Conservation (phyloP, 2,888 invertebrate genomes). For the Hypolimnas misippus region DNA sequence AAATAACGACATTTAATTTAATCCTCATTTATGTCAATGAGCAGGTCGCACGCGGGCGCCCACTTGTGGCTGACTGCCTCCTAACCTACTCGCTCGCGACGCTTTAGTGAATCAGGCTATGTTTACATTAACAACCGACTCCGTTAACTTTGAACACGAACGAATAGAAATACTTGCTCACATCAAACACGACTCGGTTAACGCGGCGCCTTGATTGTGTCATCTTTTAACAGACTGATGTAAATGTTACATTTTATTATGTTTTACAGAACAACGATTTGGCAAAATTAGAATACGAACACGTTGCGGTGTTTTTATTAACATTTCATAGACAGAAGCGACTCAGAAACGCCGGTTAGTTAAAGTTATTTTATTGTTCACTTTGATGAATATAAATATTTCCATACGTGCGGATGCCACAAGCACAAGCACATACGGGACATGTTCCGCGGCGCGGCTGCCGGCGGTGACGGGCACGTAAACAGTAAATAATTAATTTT, state of each 20-base stretch:
- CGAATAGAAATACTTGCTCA: not conserved
- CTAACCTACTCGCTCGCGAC: not conserved
- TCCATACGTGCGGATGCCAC: too few species aligned
- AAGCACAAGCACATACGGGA: too few species aligned
- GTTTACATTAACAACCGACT: constrained; percentile 3
- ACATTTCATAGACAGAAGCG: too few species aligned
- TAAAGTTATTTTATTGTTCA: too few species aligned
- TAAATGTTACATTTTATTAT: not conserved
- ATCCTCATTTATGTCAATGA: not conserved
- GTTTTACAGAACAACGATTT: not conserved
- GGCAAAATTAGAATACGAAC: too few species aligned
- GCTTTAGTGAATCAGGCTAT: not conserved
- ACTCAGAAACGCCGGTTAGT: too few species aligned
- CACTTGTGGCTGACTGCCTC: constrained; percentile 1
- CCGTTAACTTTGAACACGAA: constrained; percentile 2
- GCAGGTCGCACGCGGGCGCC: not conserved
- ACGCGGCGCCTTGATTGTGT: not conserved
- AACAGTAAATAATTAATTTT: constrained; percentile 13
- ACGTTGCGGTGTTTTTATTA: too few species aligned
- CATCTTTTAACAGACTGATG: not conserved
- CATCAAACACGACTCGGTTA: not conserved
- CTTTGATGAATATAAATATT: too few species aligned
- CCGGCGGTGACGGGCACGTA: too few species aligned
- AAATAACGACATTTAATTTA: not conserved
- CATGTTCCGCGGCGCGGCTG: too few species aligned